phyloP scores from a whole-genome alignment of 2,113 vertebrate genomes.

The Ceyx cyanopectus region DNA sequence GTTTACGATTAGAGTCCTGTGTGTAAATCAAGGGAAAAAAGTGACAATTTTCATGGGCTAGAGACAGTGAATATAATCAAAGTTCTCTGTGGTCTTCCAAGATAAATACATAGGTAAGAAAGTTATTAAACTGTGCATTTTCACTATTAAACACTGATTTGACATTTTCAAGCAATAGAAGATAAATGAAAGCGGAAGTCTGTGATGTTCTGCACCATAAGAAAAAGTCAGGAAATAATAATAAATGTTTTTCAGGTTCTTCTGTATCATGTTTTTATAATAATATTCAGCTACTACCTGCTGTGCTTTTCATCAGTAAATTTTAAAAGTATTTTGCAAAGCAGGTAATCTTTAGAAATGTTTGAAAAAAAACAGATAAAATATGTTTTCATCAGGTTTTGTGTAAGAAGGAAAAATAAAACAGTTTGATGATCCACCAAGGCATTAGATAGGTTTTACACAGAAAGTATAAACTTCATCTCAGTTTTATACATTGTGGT shows the following conservation, averaged over 20 bases:
- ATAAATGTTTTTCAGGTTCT: neutral
- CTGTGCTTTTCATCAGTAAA: slow-evolving; percentile 15
- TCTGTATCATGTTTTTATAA: neutral
- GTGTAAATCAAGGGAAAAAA: slow-evolving; percentile 43
- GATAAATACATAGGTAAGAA: neutral
- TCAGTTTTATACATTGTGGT: neutral
- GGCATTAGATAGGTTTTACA: neutral
- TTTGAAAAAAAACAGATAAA: neutral
- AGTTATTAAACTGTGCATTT: neutral
- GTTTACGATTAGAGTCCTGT: slow-evolving; percentile 29
- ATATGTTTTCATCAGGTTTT: neutral
- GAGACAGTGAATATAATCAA: slow-evolving; percentile 16
- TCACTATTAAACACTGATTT: neutral
- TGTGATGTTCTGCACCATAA: neutral
- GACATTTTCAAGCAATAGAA: neutral
- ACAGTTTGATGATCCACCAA: neutral
- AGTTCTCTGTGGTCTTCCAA: neutral
- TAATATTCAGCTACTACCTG: neutral
- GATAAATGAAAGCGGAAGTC: neutral
- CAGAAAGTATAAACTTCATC: neutral
- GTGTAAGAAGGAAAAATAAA: neutral
- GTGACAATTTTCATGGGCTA: neutral
- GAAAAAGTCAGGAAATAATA: neutral
- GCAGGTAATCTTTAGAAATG: neutral
- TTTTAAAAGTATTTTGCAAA: slow-evolving; percentile 28